These are phyloP conservation scores for Amiota minor DNA, from an alignment of 2,888 invertebrate species.

Conservation along the genomic window DNA sequence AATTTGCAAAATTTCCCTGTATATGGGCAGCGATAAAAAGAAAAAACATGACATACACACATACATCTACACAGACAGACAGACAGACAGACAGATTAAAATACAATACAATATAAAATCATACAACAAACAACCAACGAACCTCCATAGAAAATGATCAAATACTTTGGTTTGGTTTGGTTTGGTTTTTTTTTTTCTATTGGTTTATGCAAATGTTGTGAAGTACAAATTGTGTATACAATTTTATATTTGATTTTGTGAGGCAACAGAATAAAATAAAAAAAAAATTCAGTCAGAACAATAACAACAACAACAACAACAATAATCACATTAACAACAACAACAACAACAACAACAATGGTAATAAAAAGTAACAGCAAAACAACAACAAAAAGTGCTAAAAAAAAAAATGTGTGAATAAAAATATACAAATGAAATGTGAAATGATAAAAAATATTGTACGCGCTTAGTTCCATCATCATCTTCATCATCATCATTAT, in stretches of 20 bases:
- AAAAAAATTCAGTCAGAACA: conserved; percentile 43
- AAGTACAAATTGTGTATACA: conserved; percentile 32
- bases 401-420: no score
- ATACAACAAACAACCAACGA: conserved; percentile 7
- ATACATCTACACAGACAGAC: no score
- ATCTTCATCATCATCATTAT: conserved; percentile 14
- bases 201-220: conserved; percentile 52
- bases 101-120: conserved; percentile 29
- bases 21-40: conserved; percentile 31
- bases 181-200: conserved; percentile 34
- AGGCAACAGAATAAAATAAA: conserved; percentile 57
- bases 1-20: conserved; percentile 52
- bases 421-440: no score
- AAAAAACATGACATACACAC: no score
- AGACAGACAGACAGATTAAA: no score
- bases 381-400: no score
- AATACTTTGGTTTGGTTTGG: conserved; percentile 28
- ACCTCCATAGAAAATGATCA: conserved; percentile 36
- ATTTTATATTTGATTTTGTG: conserved; percentile 41
- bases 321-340: background rate
- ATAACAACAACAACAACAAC: conserved; percentile 41
- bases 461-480: background rate
- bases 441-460: no score
- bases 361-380: no score
- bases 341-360: background rate